Evolutionary conservation across 2,113 vertebrate species (phyloP), one percentile per base, ranked within the genome.

Genomic region (Oreocharis arfaki): DNA sequence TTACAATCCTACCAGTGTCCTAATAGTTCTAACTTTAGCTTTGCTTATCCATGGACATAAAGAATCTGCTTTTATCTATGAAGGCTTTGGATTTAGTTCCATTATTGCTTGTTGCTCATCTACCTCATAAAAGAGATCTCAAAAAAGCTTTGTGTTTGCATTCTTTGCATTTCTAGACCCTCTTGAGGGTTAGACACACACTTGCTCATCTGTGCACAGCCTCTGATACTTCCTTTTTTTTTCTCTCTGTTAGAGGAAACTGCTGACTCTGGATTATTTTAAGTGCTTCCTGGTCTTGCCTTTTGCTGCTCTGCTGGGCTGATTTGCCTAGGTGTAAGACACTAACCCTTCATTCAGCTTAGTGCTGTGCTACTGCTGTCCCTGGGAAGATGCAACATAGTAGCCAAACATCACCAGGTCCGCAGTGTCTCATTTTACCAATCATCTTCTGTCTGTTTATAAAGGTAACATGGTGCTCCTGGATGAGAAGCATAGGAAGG

Each of bases 241-340:
- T 46, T 17, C 39, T 71, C 60, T 44, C 39, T 20, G 4, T 67
- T 83, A 79, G 16, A 73, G 16, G 18, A 71, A 91, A 21, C 11
- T 44, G 20, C 41, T 75, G 71, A 35, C 26, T 83, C 44, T 76
- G 60, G 24, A 19, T 81, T 81, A 32, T 77, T 2, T 82, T 44
- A 61, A 64, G 13, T 5, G 1, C 19, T 53, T 67, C 59, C 52
- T 0, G 0, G 13, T 78, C 47, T 56, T 78, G 11, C 15, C 10
- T 49, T 28, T 77, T 57, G 37, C 19, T 46, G 10, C 19, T 79
- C 42, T 84, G 14, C 59, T 52, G 41, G 13, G 42, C 44, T 44
- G 42, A 37, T 74, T 85, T 85, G 39, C 35, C 46, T 0, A 2
- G 4, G 18, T 56, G 78, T 27, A 37, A 77, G n/a, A 61, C 21